phyloP scores from a whole-genome alignment of 1,140 invertebrate genomes.

The Araneus ventricosus region DNA sequence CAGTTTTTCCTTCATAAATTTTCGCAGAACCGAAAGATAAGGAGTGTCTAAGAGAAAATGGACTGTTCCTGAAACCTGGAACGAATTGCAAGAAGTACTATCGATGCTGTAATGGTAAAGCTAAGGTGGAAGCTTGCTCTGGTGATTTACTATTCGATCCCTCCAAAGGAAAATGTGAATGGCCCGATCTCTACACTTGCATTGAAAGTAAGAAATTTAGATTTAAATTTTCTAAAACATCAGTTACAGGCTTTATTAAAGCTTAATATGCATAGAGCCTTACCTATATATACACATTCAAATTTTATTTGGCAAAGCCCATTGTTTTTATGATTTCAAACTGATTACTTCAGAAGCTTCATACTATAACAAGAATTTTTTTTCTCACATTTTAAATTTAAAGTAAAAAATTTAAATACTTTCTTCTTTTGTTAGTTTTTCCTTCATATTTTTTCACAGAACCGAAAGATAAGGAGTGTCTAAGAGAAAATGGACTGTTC shows the following conservation, averaged over 20 bases:
- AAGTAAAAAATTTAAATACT: conserved; percentile 27
- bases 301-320: too few relatives aligned
- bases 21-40: background rate
- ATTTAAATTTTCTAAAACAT: too few relatives aligned
- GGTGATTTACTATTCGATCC: background rate
- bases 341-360: too few relatives aligned
- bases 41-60: conserved; percentile 36
- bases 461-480: background rate
- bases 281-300: too few relatives aligned
- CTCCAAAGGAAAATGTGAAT: conserved; percentile 4
- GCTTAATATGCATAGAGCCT: too few relatives aligned
- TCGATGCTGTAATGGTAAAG: background rate
- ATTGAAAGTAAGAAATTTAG: conserved; percentile 36
- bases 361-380: too few relatives aligned
- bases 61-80: conserved; percentile 18
- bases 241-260: too few relatives aligned
- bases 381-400: too few relatives aligned
- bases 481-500: background rate
- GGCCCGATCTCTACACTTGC: background rate
- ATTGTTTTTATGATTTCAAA: too few relatives aligned
- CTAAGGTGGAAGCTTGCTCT: background rate
- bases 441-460: background rate
- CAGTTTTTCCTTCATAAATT: background rate
- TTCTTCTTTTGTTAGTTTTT: background rate
- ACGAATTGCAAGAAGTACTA: conserved; percentile 47